Evolutionary conservation across 2,888 invertebrate species (phyloP), one percentile per base, ranked within the genome.

Genomic region (Gastrophysa polygoni): DNA sequence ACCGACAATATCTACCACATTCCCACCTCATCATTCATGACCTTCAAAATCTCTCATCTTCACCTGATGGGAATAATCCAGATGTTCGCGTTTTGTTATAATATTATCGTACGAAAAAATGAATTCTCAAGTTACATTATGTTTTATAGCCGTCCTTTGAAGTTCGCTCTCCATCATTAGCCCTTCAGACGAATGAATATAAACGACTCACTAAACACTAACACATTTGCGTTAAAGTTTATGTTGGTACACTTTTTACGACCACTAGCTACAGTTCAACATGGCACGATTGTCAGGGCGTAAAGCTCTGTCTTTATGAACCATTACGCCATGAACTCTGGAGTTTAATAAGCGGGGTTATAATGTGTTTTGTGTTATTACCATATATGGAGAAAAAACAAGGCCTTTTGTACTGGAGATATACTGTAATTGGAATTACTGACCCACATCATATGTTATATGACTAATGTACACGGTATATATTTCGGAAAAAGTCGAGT

Each of bases 291-390:
- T 61, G 59, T 59, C 59, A 49, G 52, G 55, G 46, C 51, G 56
- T 62, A 54, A 64, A 57, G 52, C 65, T 60, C 32, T 63, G 52
- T 59, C 52, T 61, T 66, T 63, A 66, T 61, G 63, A 57, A 51
- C 60, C 63, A 66, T 63, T 66, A 59, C 28, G 59, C 48, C 61
- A 62, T 56, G 59, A 61, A 61, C 64, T 52, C 21, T 34, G 51
- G 18, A 32, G 34, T 32, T 51, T 17, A 28, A 29, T 34, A 17
- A 32, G 34, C 20, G 10, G 20, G 6, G 32, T 34, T 28, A 49
- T 49, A 38, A 14, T 5, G 7, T 38, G 38, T 6, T n/a, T 38
- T 38, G n/a, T 38, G 38, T 38, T 14, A 8, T 32, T 11, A 10
- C 7, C 38, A 6, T 32, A 32, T 38, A 38, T n/a, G n/a, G 3